Evolutionary conservation across 2,888 invertebrate species (phyloP), one percentile per base, ranked within the genome.

Genomic region (Agriopis leucophaearia): DNA sequence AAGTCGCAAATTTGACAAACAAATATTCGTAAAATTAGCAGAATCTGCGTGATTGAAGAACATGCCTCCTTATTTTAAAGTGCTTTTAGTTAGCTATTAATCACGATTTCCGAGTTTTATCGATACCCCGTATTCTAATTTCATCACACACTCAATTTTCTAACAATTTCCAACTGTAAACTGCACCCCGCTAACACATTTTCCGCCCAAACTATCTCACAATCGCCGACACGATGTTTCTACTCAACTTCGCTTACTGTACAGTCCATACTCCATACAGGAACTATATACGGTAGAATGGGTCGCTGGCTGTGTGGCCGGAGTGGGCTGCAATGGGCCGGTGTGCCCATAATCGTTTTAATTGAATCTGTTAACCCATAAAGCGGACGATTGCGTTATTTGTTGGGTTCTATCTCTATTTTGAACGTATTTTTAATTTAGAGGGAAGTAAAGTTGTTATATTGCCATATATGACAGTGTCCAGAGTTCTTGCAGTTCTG

Each of bases 311-410:
- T 27, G 18, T 10, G 3, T 18, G 12, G 16, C 18, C 27, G 27
- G 27, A 18, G 7, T 10, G 3, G 54, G 54, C 10, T 38, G 54
- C 15, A 13, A 38, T 38, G 47, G 16, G 18, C 35, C 35, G 18
- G 10, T 36, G 18, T 18, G n/a, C 48, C 45, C 48, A 40, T 64
- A 15, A 81, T 81, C 80, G 75, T 72, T 73, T 78, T 87, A 87
- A 88, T 88, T 85, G 83, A 85, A 87, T 87, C 85, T 80, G 81
- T 80, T 81, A 42, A 27, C 75, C 84, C 83, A 80, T 85, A 58
- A 84, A 84, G 82, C 83, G 81, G 78, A 78, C 83, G 85, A 85
- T 87, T 83, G 85, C 79, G 57, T 44, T 5, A 36, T 63, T 56
- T 64, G 51, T 50, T 42, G 57, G 57, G 57, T 36, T 50, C 15